phyloP scores from a whole-genome alignment of 2,113 vertebrate genomes.

The Elaphurus davidianus region DNA sequence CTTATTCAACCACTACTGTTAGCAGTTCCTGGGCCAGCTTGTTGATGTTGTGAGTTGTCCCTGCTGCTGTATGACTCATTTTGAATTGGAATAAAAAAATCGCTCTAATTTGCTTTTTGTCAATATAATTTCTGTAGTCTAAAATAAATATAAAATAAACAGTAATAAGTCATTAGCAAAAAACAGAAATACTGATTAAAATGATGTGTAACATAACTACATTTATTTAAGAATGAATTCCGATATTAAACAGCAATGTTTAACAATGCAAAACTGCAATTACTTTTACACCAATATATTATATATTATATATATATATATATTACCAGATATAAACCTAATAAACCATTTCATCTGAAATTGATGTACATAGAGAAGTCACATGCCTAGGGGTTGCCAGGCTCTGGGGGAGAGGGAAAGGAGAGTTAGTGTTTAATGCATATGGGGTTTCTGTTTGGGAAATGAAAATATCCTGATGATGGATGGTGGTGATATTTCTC shows the following conservation, averaged over 20 bases:
- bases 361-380: not conserved
- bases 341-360: not conserved
- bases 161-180: not conserved
- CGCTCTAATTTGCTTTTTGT: not conserved
- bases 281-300: not conserved
- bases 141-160: not conserved
- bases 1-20: not conserved
- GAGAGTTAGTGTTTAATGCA: not conserved
- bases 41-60: not conserved
- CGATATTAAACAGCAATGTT: not conserved
- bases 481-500: not conserved
- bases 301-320: not conserved
- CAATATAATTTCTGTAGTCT: not conserved
- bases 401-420: not conserved
- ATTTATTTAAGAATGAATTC: not conserved
- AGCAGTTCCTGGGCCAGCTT: not conserved
- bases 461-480: not conserved
- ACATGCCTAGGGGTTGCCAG: not conserved
- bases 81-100: not conserved
- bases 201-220: not conserved
- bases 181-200: not conserved
- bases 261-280: not conserved
- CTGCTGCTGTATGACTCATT: rapidly evolving
- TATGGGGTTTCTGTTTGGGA: not conserved
- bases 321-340: not conserved